Evolutionary conservation across 2,888 invertebrate genomes (phyloP), one percentile per base, ranked within the genome.

Genomic region (Vannuccia rotundouncinata): DNA sequence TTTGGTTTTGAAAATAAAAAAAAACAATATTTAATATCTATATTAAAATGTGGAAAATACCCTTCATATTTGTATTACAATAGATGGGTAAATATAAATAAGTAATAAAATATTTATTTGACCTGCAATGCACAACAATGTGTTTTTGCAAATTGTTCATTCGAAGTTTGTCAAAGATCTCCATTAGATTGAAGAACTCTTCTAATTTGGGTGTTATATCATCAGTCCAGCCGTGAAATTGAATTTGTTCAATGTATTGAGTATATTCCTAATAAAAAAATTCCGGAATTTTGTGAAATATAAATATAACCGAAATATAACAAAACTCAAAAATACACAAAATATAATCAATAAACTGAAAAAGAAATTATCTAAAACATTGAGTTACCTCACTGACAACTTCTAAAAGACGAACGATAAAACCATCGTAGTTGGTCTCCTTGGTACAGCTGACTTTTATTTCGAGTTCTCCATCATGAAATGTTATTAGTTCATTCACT

Each of bases 121-220:
- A 66, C 66, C 66, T 66, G 66, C 66, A 66, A 27, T 66, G 66
- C 66, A 66, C 66, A 13, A 66, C 22, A 27, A 66, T 22, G 13
- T 17, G 13, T 66, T 66, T 66, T 22, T 66, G 66, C 66, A 27
- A 66, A 2, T 22, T 66, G 22, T 66, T 17, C 66, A 22, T 5
- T 22, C 25, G 10, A 5, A 66, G 22, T 22, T 66, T 2, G 66
- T 22, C 10, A 66, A 66, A n/a, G 2, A 13, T 66, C 22, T 66
- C 25, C 66, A 66, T 66, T 5, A 66, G 25, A 2, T 22, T 2
- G 25, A 13, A 66, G 66, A 66, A 66, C 25, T 2, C 66, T 5
- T 66, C 66, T 22, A 66, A 22, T 13, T 17, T 5, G 2, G 66
- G 66, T 2, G 66, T 66, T 22, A 27, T 22, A 27, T 66, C 22